Base-by-base conservation (phyloP, 1,140 invertebrate species). In the Magallana gigas region DNA sequence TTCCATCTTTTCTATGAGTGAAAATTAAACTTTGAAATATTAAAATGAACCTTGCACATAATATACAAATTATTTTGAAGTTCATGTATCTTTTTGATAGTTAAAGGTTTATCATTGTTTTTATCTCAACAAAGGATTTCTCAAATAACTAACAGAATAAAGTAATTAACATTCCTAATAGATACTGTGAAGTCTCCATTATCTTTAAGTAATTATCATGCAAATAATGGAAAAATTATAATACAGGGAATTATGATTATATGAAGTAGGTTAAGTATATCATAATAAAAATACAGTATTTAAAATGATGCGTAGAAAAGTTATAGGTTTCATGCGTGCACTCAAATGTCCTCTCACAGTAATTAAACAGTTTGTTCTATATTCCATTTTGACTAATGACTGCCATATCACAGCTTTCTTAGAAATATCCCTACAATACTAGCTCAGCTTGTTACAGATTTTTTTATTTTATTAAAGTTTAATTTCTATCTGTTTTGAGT, bases 221-320 rank as follows among this genome's bases (percentile, higher is more conserved):
- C 60, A 64, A 16, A 64, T 64, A 64, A n/a, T n/a, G 18, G 18
- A 64, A 64, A n/a, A 64, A n/a, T 64, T 64, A 64, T 64, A 16
- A n/a, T 64, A 64, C 14, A 7, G 14, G 18, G 14, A 64, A 64
- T 16, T n/a, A 64, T n/a, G 60, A 16, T 64, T 16, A 64, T 64
- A 64, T 64, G 16, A 36, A 36, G 36, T 64, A 64, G 14, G 60
- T 64, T 64, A 18, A 64, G 18, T 64, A n/a, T 64, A 64, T 64
- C 18, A 64, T 64, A 64, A 64, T 64, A 64, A 64, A 64, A 64
- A 64, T 16, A 64, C 18, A n/a, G 18, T 64, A 16, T n/a, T 64
- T 64, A 64, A 64, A 64, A 64, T 64, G 18, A 64, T 64, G 60
- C 60, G 60, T 64, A 64, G 18, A 64, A 64, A 64, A 64, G 16